A percentile compares a stretch with the other conserved stretches of the same genome.
Conservation (phyloP, 2,113 vertebrate genomes). For the Channa argus region DNA sequence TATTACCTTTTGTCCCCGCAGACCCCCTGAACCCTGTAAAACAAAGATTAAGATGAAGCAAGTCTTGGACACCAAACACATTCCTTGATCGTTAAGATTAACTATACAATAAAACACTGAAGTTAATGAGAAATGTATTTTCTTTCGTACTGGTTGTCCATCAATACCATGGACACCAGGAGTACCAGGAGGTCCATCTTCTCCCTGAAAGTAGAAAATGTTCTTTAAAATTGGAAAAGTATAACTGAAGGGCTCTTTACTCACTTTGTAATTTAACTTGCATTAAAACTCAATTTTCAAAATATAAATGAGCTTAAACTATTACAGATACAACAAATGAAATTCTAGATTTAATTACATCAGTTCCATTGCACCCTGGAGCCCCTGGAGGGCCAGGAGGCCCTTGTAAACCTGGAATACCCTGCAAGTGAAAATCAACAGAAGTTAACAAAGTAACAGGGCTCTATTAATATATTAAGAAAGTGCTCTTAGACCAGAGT, state of each 20-base stretch:
- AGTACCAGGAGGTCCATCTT: conserved; percentile 55
- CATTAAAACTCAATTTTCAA: neutral
- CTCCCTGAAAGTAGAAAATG: conserved; percentile 54
- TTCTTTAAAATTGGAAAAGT: neutral
- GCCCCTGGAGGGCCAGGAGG: conserved; percentile 52
- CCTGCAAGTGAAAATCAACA: conserved; percentile 45
- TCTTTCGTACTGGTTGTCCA: conserved; percentile 59
- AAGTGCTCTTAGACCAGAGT: neutral
- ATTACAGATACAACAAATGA: neutral
- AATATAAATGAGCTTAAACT: neutral
- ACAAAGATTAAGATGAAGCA: conserved; percentile 26
- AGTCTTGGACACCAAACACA: neutral
- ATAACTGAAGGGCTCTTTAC: too few relatives aligned
- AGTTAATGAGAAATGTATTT: neutral
- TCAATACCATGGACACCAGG: conserved; percentile 30
- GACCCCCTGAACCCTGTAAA: conserved; percentile 86
- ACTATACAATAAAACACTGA: neutral
- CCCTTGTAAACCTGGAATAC: conserved; percentile 71
- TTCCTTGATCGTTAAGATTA: neutral
- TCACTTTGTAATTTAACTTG: neutral
- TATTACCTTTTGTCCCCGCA: conserved; percentile 88
- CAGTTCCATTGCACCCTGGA: conserved; percentile 73
- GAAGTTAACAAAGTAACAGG: conserved; percentile 3
- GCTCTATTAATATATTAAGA: neutral
- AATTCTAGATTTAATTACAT: conserved; percentile 53